Percentiles rank a stretch among this genome's conserved stretches.
Conservation (phyloP, 2,888 invertebrate species). For the Lithophane socia region DNA sequence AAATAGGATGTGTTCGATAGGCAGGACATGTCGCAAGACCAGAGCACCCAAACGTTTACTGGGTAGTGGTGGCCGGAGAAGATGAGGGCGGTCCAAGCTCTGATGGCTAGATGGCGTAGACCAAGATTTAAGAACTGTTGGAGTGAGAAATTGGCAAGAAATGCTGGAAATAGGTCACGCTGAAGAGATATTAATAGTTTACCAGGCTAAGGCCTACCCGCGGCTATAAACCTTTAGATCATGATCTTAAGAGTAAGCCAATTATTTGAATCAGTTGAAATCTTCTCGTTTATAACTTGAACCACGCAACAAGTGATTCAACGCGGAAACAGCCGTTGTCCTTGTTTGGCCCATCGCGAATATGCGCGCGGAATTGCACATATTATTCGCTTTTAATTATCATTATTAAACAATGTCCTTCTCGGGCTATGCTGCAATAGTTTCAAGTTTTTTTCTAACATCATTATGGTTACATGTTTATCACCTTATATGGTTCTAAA, state of each 20-base stretch:
- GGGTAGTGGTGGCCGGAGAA: too few relatives aligned
- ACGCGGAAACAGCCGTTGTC: constrained; percentile 86
- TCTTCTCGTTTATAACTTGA: constrained; percentile 64
- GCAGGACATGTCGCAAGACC: too few relatives aligned
- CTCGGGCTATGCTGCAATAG: constrained; percentile 67
- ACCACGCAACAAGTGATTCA: constrained; percentile 80
- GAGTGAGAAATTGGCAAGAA: too few relatives aligned
- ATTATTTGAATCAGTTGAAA: constrained; percentile 46
- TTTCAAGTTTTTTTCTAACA: constrained; percentile 68
- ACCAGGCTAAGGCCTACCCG: too few relatives aligned
- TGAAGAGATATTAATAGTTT: too few relatives aligned
- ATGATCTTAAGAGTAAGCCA: constrained; percentile 10
- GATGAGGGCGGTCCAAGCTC: too few relatives aligned
- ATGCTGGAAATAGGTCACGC: too few relatives aligned
- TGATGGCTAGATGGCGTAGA: too few relatives aligned
- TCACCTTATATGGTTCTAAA: constrained; percentile 53
- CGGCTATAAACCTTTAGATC: too few relatives aligned
- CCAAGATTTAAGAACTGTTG: too few relatives aligned
- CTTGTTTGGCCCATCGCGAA: constrained; percentile 87
- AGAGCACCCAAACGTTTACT: too few relatives aligned
- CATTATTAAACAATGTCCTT: constrained; percentile 85
- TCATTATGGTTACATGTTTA: constrained; percentile 47
- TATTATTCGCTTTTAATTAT: constrained; percentile 84
- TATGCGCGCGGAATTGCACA: constrained; percentile 83
- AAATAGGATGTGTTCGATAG: too few relatives aligned